These are phyloP conservation scores for Condylura cristata DNA, from an alignment of 2,113 vertebrate genomes.

Conservation along the genomic window DNA sequence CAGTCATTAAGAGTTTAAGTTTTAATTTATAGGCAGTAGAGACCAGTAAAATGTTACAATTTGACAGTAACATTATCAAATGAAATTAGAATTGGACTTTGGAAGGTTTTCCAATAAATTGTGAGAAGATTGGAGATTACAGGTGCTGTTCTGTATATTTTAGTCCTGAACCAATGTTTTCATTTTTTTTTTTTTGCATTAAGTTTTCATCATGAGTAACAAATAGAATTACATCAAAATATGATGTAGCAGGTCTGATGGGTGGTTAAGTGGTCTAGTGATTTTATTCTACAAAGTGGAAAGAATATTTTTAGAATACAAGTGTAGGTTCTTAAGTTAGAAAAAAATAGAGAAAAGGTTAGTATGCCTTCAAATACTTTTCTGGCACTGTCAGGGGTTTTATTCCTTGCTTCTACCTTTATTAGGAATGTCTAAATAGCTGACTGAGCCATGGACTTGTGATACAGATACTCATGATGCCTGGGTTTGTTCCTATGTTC, in stretches of 20 bases:
- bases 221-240: neutral
- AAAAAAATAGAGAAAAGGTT: neutral
- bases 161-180: neutral
- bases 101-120: neutral
- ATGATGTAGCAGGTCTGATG: neutral
- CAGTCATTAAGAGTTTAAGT: neutral
- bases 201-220: neutral
- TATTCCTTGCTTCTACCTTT: neutral
- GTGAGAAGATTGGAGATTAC: neutral
- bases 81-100: neutral
- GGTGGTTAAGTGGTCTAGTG: neutral
- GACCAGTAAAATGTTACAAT: neutral
- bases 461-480: neutral
- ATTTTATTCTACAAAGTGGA: neutral
- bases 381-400: neutral
- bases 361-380: neutral
- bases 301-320: neutral
- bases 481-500: neutral
- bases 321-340: neutral
- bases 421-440: neutral
- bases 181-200: constrained; percentile 12
- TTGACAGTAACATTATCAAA: neutral
- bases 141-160: neutral
- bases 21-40: neutral
- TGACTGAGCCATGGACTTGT: neutral